Evolutionary conservation across 2,888 invertebrate genomes (phyloP), one percentile per base, ranked within the genome.

Genomic region (Lutraria lutraria): DNA sequence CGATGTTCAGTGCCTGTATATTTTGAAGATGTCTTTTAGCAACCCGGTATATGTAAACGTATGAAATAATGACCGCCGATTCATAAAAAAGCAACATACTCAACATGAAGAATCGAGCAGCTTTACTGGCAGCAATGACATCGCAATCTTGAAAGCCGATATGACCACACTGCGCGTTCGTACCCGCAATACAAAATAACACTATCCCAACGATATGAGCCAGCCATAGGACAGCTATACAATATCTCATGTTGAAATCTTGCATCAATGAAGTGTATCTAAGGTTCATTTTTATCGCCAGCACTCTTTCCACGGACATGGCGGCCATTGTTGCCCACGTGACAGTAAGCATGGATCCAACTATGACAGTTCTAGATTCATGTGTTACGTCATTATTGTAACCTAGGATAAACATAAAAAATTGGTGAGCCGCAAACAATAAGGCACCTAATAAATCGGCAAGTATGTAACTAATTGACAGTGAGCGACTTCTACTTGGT

Each of bases 391-490:
- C 83, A 72, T 83, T 72, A 52, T 72, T 34, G 13, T 43, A 43
- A 19, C 72, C 83, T 19, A 68, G 25, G n/a, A 1, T 25, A 15
- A 63, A 83, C 43, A 83, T 72, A 16, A 53, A 6, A 19, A 83
- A 16, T 52, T 83, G 83, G 25, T 83, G 83, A 16, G 53, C 52
- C 10, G 52, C 31, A 53, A 83, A 83, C 10, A 63, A 19, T 34
- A 25, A 21, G 0, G 68, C 72, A n/a, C 52, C 83, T 12, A 53
- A 29, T 53, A 68, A n/a, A 72, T 83, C 83, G 43, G 68, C 68
- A 0, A 83, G 83, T n/a, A 83, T 63, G 52, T 72, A 83, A 72
- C 53, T 83, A 8, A 29, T 72, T 13, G 83, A 83, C 53, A 83
- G 68, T 15, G 52, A 43, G 13, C 52, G 68, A 52, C 83, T 25